A percentile compares a stretch with the other conserved stretches of the same genome.
phyloP scores from a whole-genome alignment of 2,888 invertebrate genomes.

The Mantis religiosa region DNA sequence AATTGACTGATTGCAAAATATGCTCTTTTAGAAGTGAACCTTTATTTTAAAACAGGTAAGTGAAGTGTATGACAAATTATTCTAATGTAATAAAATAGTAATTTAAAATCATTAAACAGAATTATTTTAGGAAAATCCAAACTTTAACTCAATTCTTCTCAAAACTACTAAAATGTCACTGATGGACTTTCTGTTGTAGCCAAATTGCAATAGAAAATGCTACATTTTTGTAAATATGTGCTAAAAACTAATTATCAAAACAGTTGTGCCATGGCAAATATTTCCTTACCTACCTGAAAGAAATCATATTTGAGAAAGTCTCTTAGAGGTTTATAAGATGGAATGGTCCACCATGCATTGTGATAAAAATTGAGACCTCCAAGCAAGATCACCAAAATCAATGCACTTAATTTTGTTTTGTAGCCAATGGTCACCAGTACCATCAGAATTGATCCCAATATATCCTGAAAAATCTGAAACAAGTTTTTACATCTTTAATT shows the following conservation, averaged over 20 bases:
- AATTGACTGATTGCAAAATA: no score
- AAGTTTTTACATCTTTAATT: background rate
- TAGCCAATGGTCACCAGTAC: constrained; percentile 93
- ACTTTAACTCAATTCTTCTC: no score
- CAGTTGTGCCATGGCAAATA: background rate
- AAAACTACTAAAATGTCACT: no score
- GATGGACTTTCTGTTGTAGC: no score
- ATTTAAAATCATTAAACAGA: no score
- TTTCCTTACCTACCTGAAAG: constrained; percentile 77
- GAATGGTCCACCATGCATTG: constrained; percentile 98
- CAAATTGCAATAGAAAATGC: background rate
- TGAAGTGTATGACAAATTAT: no score
- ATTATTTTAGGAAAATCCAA: no score
- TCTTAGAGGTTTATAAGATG: constrained; percentile 89
- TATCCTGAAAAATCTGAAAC: constrained; percentile 79
- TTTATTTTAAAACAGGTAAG: no score
- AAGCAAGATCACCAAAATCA: constrained; percentile 86
- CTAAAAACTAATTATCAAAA: background rate
- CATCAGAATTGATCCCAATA: constrained; percentile 92
- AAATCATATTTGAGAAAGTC: constrained; percentile 99
- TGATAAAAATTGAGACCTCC: constrained; percentile 90
- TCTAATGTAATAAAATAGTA: no score
- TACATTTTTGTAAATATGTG: background rate
- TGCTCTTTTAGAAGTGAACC: no score
- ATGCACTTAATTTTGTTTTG: constrained; percentile 96